Evolutionary conservation across 2,888 invertebrate genomes (phyloP), one percentile per base, ranked within the genome.

Genomic region (Lissonota sp.): DNA sequence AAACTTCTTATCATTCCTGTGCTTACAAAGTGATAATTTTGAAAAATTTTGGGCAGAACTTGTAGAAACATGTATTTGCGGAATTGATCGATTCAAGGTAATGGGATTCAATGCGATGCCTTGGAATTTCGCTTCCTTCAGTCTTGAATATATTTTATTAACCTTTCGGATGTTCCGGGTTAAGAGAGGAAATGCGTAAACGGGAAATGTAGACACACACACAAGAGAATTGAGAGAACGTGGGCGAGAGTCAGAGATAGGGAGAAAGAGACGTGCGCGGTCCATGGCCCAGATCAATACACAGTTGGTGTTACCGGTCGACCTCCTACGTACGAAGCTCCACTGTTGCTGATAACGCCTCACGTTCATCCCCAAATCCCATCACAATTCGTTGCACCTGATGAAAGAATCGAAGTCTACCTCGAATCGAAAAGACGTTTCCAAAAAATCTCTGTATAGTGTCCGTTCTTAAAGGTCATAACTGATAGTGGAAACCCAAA

Each of bases 231-330:
- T 16, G 49, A 44, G 57, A 16, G 37, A 58, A 10, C 6, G 46
- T 26, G 51, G 39, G 55, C 58, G 64, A 62, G 72, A 14, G 39
- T 57, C 39, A 60, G 44, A 58, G 46, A 57, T 57, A 49, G 71
- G 64, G 53, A 62, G 60, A 80, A 79, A 82, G 80, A 57, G 74
- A 69, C 40, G 72, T 69, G 84, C 84, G 84, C 72, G 80, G 83
- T 79, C 84, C 83, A 75, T 78, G 77, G 53, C 79, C 26, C 82
- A 83, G 86, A 88, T 88, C 88, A 88, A 88, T 88, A 88, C 85
- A 51, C 66, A 66, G 72, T 76, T 49, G 69, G 63, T 66, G 57
- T 55, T 73, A 57, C 67, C 64, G 58, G 63, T 69, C 77, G 69
- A 14, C 58, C 69, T 64, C 58, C 64, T 64, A 51, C 66, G 62